These are phyloP conservation scores for Setophaga petechia DNA, from an alignment of 2,113 vertebrate species.

Conservation along the genomic window DNA sequence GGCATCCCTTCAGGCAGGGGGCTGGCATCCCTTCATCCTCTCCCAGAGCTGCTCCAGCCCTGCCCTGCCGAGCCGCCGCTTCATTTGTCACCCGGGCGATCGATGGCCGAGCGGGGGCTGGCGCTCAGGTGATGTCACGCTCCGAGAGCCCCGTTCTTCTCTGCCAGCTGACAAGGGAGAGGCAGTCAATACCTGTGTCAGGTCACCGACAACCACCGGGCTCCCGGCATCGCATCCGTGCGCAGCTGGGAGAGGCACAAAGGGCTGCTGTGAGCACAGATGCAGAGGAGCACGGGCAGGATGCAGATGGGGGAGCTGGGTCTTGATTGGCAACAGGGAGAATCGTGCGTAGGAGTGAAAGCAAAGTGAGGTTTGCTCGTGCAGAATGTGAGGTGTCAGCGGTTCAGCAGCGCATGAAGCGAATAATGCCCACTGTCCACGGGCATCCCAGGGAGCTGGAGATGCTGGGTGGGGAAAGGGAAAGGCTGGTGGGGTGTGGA, in stretches of 20 bases:
- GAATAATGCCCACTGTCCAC: not conserved
- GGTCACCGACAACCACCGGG: not conserved
- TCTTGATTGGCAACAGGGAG: not conserved
- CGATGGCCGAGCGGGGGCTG: conserved; percentile 69
- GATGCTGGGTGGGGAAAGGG: accelerated
- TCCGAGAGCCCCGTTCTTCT: conserved; percentile 13
- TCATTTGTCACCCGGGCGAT: conserved; percentile 77
- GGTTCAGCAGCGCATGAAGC: not conserved
- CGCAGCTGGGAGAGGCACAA: not conserved
- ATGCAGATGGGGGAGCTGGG: not conserved
- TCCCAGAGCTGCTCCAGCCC: not conserved
- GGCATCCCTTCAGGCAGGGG: too few relatives aligned
- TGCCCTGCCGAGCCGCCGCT: conserved; percentile 53
- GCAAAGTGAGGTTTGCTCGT: not conserved
- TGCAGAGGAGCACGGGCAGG: not conserved
- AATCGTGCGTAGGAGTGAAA: not conserved
- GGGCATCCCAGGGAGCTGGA: not conserved
- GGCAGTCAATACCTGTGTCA: not conserved
- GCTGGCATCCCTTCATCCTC: not conserved
- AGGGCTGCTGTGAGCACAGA: not conserved
- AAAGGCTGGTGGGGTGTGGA: not conserved
- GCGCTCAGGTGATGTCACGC: conserved; percentile 46
- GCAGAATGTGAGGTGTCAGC: not conserved
- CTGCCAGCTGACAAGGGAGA: not conserved
- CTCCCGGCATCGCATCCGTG: accelerated